Conservation (phyloP, 2,113 vertebrate genomes). For the Lepus europaeus region DNA sequence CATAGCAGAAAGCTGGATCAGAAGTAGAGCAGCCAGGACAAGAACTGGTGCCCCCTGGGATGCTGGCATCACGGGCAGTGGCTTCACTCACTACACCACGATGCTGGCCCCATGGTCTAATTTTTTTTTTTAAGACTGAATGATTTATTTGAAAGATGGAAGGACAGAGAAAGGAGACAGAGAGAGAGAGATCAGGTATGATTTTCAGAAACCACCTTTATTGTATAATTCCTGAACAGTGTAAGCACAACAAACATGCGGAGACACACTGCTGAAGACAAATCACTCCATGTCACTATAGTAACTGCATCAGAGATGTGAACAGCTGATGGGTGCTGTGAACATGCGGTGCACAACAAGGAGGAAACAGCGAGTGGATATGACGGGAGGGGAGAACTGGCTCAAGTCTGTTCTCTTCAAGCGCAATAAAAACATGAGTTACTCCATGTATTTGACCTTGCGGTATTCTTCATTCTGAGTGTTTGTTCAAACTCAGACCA, state of each 20-base stretch:
- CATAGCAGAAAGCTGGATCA: too few species aligned
- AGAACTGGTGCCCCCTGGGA: too few species aligned
- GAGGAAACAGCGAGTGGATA: background rate
- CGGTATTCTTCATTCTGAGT: slow-evolving; percentile 6
- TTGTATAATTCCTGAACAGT: slow-evolving; percentile 37
- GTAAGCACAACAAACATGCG: slow-evolving; percentile 10
- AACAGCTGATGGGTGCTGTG: background rate
- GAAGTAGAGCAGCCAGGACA: too few species aligned
- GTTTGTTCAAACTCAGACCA: slow-evolving; percentile 16
- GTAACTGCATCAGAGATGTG: background rate
- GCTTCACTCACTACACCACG: too few species aligned
- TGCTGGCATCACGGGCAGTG: too few species aligned
- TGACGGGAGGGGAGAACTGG: background rate
- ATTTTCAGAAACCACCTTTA: slow-evolving; percentile 56
- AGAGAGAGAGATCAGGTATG: background rate
- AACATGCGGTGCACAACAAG: background rate
- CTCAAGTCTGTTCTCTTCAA: background rate
- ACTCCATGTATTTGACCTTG: slow-evolving; percentile 16
- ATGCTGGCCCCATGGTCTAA: too few species aligned
- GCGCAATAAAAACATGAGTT: background rate
- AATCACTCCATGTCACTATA: background rate
- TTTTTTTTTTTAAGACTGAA: too few species aligned
- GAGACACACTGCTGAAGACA: slow-evolving; percentile 16
- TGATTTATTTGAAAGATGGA: too few species aligned
- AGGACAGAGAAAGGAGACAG: too few species aligned